Evolutionary conservation across 2,113 vertebrate genomes (phyloP), one percentile per base, ranked within the genome.

Genomic region (Triplophysa tibetana): DNA sequence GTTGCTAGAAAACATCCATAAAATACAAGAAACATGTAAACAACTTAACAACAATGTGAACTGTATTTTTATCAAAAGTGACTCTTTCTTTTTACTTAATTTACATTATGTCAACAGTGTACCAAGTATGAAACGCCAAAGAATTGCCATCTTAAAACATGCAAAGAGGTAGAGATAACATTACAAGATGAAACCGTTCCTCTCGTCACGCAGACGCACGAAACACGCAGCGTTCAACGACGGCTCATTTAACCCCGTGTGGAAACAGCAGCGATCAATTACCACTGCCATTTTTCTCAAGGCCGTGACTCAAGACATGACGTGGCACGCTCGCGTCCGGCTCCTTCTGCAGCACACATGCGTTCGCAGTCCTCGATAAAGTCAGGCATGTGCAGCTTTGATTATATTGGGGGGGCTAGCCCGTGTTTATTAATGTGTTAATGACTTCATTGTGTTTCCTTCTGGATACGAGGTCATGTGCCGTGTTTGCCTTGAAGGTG

Each of bases 171-270:
- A 13, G 41, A 26, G 56, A 10, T 21, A 75, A 50, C 38, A 24
- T 60, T 48, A 24, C 41, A 63, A 23, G 23, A 29, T 21, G 43
- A 23, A 63, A 50, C 48, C 62, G 58, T 48, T 75, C 41, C 41
- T 54, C 54, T 54, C 54, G 24, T 77, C 63, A 69, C 69, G 66
- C 50, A 78, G 33, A 43, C 61, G 70, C 75, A 52, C 17, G 43
- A 23, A 52, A 70, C 75, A 65, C 26, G 8, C 54, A 78, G 61
- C 66, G 38, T 29, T 81, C 81, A 45, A 66, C 54, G 74, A 81
- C 24, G 81, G 78, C 79, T 81, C 62, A 43, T 79, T 85, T 81
- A 66, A 54, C 60, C 43, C 78, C 8, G 8, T 17, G 11, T 58
- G 24, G 41, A 65, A 85, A 81, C 61, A n/a, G 24, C n/a, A 60